These are phyloP conservation scores for Muscina levida DNA, from an alignment of 2,888 invertebrate genomes.

Conservation along the genomic window DNA sequence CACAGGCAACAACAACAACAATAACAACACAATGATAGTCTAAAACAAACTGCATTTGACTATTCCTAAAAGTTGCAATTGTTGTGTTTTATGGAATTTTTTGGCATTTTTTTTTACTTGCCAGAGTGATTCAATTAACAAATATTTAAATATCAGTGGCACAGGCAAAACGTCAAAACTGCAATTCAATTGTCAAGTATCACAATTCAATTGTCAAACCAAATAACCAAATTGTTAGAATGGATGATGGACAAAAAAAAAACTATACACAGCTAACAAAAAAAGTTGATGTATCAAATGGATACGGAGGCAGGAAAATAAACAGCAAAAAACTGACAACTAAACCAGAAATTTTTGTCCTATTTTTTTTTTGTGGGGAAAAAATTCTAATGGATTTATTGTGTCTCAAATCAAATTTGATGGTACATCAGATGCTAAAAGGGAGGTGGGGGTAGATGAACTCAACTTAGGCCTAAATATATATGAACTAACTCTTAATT, in stretches of 20 bases:
- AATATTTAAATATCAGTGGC: constrained; percentile 24
- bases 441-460: too few relatives aligned
- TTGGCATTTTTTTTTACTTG: background rate
- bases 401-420: constrained; percentile 54
- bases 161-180: background rate
- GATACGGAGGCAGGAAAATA: too few relatives aligned
- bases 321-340: too few relatives aligned
- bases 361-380: too few relatives aligned
- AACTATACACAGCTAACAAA: too few relatives aligned
- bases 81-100: background rate
- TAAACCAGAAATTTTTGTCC: too few relatives aligned
- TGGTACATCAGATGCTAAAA: background rate
- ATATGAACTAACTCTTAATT: constrained; percentile 53
- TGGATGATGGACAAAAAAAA: background rate
- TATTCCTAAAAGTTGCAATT: background rate
- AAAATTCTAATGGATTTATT: constrained; percentile 52
- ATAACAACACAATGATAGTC: too few relatives aligned
- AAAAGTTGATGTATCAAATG: too few relatives aligned
- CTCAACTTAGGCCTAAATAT: too few relatives aligned
- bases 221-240: constrained; percentile 27
- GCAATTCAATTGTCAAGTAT: constrained; percentile 9
- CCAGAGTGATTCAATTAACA: constrained; percentile 29
- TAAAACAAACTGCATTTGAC: too few relatives aligned
- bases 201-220: constrained; percentile 24
- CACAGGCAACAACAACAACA: too few relatives aligned